phyloP scores from a whole-genome alignment of 1,140 invertebrate species.

The Hestina assimilis region DNA sequence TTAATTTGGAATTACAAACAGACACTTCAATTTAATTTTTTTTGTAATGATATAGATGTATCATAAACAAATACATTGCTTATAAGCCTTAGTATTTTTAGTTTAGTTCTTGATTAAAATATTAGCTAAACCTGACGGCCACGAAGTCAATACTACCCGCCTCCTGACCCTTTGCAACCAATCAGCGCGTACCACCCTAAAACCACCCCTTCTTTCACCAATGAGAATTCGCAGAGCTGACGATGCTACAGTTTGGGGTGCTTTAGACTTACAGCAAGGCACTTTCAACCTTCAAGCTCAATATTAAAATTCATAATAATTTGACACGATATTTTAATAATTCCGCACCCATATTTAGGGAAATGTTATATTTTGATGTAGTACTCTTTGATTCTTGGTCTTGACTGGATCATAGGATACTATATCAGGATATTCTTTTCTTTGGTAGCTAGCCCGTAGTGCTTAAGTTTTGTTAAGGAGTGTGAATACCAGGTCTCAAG shows the following conservation, averaged over 20 bases:
- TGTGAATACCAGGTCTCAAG: conserved; percentile 62
- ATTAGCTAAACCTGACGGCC: not conserved
- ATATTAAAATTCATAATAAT: conserved; percentile 21
- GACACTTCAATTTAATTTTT: too few relatives aligned
- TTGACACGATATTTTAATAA: conserved; percentile 48
- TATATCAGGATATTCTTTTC: not conserved
- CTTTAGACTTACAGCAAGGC: not conserved
- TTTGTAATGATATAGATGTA: too few relatives aligned
- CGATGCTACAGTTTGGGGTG: conserved; percentile 40
- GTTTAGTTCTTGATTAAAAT: not conserved
- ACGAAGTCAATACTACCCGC: conserved; percentile 42
- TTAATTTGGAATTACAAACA: too few relatives aligned
- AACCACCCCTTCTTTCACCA: conserved; percentile 46
- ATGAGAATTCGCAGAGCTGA: conserved; percentile 56
- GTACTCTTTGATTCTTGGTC: conserved; percentile 40
- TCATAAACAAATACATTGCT: too few relatives aligned
- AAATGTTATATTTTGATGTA: conserved; percentile 65
- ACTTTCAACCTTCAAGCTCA: conserved; percentile 14
- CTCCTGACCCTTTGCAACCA: conserved; percentile 53
- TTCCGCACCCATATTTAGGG: conserved; percentile 40
- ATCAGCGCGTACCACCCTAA: conserved; percentile 44
- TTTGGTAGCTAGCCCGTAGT: not conserved
- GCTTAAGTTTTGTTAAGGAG: conserved; percentile 37
- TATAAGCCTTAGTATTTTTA: too few relatives aligned
- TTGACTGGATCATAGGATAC: conserved; percentile 1